Conservation (phyloP, 2,888 invertebrate species). For the Agrotis segetum region DNA sequence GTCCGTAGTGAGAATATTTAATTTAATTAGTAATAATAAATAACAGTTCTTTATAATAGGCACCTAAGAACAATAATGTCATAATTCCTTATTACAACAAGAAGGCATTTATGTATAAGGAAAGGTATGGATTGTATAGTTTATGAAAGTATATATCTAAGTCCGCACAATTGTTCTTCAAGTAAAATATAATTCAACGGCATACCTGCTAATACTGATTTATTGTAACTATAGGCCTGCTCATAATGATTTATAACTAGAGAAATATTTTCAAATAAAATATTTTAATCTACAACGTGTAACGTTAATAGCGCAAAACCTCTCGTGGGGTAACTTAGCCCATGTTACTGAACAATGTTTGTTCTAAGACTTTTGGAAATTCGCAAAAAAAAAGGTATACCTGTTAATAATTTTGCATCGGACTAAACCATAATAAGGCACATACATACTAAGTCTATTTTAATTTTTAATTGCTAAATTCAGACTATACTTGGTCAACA, state of each 20-base stretch:
- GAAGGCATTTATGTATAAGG: neutral
- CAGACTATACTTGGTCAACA: constrained; percentile 7
- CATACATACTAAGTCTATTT: constrained; percentile 29
- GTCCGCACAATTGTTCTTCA: constrained; percentile 10
- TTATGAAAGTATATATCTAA: neutral
- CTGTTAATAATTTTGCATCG: too few relatives aligned
- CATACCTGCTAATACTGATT: neutral
- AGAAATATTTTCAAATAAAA: neutral
- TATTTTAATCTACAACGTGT: too few relatives aligned
- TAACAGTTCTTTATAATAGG: neutral
- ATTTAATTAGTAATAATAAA: neutral
- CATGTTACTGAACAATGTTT: too few relatives aligned
- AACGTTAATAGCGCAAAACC: too few relatives aligned
- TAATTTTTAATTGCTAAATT: constrained; percentile 14
- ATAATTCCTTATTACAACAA: neutral
- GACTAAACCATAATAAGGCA: neutral
- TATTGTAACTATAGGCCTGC: neutral
- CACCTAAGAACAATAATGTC: constrained; percentile 7
- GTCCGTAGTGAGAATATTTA: neutral
- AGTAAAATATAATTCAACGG: neutral
- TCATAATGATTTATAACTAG: too few relatives aligned
- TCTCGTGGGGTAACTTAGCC: too few relatives aligned
- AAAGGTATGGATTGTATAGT: neutral
- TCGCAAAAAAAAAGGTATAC: too few relatives aligned
- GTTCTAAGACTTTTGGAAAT: too few relatives aligned